Evolutionary conservation across 2,113 vertebrate genomes (phyloP).

Genomic region (Eclectus roratus): DNA sequence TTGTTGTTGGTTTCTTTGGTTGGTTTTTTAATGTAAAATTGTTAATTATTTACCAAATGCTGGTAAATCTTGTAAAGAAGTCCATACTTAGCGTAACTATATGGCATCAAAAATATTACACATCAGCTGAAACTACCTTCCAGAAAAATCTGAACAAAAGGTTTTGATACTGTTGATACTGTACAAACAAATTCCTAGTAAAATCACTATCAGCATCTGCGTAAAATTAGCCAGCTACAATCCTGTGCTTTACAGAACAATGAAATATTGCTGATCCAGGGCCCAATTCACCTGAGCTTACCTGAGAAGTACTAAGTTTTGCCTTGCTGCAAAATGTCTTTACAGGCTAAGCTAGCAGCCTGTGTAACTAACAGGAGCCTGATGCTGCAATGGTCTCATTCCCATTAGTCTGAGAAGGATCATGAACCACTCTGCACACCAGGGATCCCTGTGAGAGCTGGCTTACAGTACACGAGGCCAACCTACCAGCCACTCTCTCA

Average conservation of each 20-base stretch:
- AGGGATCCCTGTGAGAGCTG: too few species aligned
- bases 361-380: neutral
- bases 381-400: neutral
- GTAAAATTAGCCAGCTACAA: neutral
- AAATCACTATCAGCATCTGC: neutral
- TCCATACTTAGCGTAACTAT: neutral
- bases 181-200: neutral
- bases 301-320: neutral
- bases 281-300: neutral
- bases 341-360: neutral
- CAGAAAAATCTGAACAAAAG: neutral
- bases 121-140: neutral
- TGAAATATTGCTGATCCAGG: neutral
- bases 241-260: neutral
- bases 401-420: neutral
- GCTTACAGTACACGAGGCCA: fast-evolving
- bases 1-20: neutral
- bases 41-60: conserved; percentile 7
- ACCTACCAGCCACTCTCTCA: neutral
- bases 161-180: neutral
- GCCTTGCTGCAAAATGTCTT: neutral
- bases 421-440: too few species aligned
- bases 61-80: neutral
- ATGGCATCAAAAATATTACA: neutral
- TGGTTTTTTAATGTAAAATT: neutral